Percentiles rank a stretch among this genome's conserved stretches.
phyloP scores from a whole-genome alignment of 2,888 invertebrate species.

The Malthinus seriepunctatus region DNA sequence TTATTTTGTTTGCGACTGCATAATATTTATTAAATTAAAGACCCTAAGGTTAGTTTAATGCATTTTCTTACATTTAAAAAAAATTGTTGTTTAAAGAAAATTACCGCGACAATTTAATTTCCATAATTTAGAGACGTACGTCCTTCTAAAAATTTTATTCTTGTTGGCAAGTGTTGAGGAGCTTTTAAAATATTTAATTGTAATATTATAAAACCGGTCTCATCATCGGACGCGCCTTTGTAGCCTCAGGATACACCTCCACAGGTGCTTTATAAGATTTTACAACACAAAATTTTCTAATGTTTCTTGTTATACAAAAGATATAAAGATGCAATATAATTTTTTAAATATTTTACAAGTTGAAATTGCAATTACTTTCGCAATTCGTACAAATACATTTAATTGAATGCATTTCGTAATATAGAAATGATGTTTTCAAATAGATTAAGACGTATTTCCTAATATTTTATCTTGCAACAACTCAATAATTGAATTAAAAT shows the following conservation, averaged over 20 bases:
- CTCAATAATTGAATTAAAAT: no score
- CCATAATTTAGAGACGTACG: background rate
- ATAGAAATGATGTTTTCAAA: conserved; percentile 13
- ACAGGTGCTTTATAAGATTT: conserved; percentile 31
- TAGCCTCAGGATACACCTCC: conserved; percentile 34
- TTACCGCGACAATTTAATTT: background rate
- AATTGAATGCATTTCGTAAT: conserved; percentile 19
- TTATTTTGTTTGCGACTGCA: no score
- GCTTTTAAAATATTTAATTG: conserved; percentile 30
- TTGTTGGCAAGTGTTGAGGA: background rate
- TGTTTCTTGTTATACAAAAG: background rate
- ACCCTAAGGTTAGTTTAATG: no score
- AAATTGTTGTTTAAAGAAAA: no score
- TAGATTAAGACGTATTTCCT: conserved; percentile 15
- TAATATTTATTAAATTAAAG: no score
- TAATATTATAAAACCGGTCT: conserved; percentile 42
- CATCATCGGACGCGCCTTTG: conserved; percentile 37
- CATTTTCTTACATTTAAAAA: no score
- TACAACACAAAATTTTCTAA: conserved; percentile 1
- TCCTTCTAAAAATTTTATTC: background rate
- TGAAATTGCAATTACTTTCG: conserved; percentile 8
- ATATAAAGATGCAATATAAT: conserved; percentile 1
- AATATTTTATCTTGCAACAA: conserved; percentile 8
- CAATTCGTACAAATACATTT: conserved; percentile 17
- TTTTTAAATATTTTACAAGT: conserved; percentile 1